Conservation (phyloP, 2,113 vertebrate genomes). For the Petroica traversi region DNA sequence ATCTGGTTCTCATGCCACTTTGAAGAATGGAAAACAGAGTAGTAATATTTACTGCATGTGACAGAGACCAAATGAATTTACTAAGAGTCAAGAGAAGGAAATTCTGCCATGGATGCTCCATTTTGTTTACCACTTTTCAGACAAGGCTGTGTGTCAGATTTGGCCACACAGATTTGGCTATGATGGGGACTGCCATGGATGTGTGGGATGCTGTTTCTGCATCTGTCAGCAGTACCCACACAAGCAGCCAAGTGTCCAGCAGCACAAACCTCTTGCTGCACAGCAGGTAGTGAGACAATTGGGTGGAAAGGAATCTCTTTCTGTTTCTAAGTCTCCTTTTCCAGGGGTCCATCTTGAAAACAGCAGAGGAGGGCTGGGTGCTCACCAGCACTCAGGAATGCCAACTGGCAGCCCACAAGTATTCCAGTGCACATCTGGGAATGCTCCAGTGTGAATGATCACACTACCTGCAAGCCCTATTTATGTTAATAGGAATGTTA, state of each 20-base stretch:
- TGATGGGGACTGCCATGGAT: background rate
- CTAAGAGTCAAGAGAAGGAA: background rate
- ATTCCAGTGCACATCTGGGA: background rate
- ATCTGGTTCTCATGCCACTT: background rate
- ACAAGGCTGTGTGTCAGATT: background rate
- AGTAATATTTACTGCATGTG: background rate
- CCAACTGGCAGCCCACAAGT: background rate
- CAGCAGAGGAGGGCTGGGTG: background rate
- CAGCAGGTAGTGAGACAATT: background rate
- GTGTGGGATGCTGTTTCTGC: background rate
- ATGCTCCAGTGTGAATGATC: background rate
- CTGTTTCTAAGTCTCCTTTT: background rate
- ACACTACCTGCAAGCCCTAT: background rate
- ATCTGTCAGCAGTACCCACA: background rate
- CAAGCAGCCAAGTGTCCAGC: background rate
- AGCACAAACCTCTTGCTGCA: background rate
- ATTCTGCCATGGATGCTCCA: background rate
- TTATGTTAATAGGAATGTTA: accelerated
- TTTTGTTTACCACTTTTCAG: background rate
- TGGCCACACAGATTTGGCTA: background rate
- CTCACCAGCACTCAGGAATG: background rate
- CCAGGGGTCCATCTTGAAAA: background rate
- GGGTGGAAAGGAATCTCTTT: background rate
- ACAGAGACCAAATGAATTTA: background rate
- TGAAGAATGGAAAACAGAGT: background rate